These are phyloP conservation scores for Fragum whitleyi DNA, from an alignment of 2,888 invertebrate species.

Conservation along the genomic window DNA sequence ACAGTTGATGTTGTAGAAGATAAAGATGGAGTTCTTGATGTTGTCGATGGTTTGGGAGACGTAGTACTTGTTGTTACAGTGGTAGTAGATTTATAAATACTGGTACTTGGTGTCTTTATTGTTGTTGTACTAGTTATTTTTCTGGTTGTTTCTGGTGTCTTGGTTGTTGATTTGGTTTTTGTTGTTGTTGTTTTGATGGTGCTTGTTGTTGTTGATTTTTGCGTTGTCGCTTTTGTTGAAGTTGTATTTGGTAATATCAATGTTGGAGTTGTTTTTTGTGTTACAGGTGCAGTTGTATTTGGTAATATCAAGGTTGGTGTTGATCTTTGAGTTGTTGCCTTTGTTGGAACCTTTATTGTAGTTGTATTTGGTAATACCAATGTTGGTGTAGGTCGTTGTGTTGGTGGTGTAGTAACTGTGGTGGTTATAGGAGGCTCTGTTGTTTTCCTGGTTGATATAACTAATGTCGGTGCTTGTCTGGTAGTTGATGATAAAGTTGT, in stretches of 20 bases:
- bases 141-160: constrained; percentile 25
- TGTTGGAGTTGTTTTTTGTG: constrained; percentile 8
- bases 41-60: neutral
- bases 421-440: neutral
- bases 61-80: neutral
- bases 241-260: constrained; percentile 26
- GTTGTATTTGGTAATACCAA: constrained; percentile 25
- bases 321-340: constrained; percentile 3
- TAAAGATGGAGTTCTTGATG: constrained; percentile 33
- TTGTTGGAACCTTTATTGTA: constrained; percentile 3
- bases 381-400: constrained; percentile 11
- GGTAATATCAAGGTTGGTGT: constrained; percentile 24
- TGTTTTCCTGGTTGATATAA: neutral
- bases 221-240: constrained; percentile 11
- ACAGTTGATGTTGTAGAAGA: constrained; percentile 32
- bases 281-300: constrained; percentile 13
- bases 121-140: constrained; percentile 37
- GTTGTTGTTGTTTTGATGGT: constrained; percentile 31
- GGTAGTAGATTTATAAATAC: neutral
- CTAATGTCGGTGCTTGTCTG: neutral
- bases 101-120: constrained; percentile 22
- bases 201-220: constrained; percentile 29
- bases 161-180: constrained; percentile 14
- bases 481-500: constrained; percentile 32
- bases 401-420: constrained; percentile 1